A percentile compares a stretch with the other conserved stretches of the same genome.
Evolutionary conservation across 2,888 invertebrate species (phyloP).

Genomic region (Andrena bucephala): DNA sequence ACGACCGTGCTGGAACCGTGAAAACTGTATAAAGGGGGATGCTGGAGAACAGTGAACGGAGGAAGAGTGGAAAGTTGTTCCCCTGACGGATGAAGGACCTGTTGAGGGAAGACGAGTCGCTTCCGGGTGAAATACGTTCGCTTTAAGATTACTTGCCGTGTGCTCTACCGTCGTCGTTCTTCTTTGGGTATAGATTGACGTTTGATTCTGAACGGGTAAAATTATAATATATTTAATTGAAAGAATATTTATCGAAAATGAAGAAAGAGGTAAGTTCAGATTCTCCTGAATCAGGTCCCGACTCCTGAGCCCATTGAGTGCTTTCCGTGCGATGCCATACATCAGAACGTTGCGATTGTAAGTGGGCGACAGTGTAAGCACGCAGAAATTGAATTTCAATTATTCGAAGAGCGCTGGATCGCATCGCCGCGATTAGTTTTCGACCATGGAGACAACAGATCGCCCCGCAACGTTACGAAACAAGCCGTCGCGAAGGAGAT

Average conservation of each 20-base stretch:
- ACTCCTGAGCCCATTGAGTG: no score
- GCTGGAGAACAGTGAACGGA: slow-evolving; percentile 30
- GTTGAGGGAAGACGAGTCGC: slow-evolving; percentile 52
- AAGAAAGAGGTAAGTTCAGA: no score
- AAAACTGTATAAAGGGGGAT: slow-evolving; percentile 59
- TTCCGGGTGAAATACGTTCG: slow-evolving; percentile 41
- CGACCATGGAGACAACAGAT: slow-evolving; percentile 29
- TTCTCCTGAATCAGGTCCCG: no score
- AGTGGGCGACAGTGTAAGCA: not conserved
- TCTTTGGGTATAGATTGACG: not conserved
- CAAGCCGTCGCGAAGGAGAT: slow-evolving; percentile 48
- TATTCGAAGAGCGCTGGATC: slow-evolving; percentile 23
- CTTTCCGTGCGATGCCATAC: not conserved
- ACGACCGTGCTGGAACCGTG: slow-evolving; percentile 43
- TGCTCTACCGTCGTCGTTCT: not conserved
- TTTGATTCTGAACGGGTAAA: no score
- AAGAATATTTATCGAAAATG: no score
- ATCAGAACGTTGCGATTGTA: not conserved
- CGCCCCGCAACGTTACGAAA: slow-evolving; percentile 22
- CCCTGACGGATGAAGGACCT: slow-evolving; percentile 58
- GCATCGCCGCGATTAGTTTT: slow-evolving; percentile 18
- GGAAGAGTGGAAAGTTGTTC: slow-evolving; percentile 48
- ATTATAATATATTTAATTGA: no score
- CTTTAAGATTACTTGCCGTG: slow-evolving; percentile 17
- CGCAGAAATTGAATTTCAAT: slow-evolving; percentile 40